phyloP scores from a whole-genome alignment of 2,797 vertebrate species.

The Hemibagrus guttatus region DNA sequence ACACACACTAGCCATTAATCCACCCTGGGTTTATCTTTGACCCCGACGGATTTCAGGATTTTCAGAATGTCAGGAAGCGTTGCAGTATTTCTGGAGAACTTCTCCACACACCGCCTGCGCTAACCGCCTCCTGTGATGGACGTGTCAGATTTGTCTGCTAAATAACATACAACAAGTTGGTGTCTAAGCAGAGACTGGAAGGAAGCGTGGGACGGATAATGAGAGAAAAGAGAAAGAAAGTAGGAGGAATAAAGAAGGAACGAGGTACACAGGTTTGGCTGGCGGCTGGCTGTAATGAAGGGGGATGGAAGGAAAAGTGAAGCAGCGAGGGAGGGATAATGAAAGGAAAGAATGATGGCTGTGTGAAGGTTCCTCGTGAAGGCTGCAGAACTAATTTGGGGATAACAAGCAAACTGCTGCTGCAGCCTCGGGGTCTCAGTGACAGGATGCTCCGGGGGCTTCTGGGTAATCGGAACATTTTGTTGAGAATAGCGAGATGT shows the following conservation, averaged over 20 bases:
- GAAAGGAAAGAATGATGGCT: conserved; percentile 26
- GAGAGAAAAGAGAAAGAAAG: conserved; percentile 34
- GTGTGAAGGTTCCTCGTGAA: conserved; percentile 9
- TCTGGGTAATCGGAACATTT: conserved; percentile 26
- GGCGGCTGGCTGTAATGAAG: conserved; percentile 18
- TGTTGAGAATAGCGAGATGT: neutral
- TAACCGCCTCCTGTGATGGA: conserved; percentile 5
- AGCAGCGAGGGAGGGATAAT: conserved; percentile 34
- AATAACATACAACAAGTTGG: conserved; percentile 25
- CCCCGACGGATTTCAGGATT: conserved; percentile 17
- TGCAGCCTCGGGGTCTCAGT: conserved; percentile 6
- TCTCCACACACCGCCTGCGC: neutral
- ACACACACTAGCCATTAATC: conserved; percentile 1
- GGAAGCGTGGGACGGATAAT: conserved; percentile 18
- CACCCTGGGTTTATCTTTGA: neutral
- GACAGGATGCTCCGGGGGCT: conserved; percentile 9
- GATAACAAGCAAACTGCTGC: conserved; percentile 43
- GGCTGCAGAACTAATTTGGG: conserved; percentile 34
- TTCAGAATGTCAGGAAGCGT: neutral
- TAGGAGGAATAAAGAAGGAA: conserved; percentile 20
- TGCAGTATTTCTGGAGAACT: neutral
- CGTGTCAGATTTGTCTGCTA: conserved; percentile 27
- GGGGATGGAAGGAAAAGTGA: conserved; percentile 23
- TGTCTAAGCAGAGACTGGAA: conserved; percentile 14
- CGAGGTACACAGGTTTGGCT: conserved; percentile 21